These are phyloP conservation scores for Oreochromis grahami DNA, from an alignment of 2,797 vertebrate species.

Conservation along the genomic window DNA sequence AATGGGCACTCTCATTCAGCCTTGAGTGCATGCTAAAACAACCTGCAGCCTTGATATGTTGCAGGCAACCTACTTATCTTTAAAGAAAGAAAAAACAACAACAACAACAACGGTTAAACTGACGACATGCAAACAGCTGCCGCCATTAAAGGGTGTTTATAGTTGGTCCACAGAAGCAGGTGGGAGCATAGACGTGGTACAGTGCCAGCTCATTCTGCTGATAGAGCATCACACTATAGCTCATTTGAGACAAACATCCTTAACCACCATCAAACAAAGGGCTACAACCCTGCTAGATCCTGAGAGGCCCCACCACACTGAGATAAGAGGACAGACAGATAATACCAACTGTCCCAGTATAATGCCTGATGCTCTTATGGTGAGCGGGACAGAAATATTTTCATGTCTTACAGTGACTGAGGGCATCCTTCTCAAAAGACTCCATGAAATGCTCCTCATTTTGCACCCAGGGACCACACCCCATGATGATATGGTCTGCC, in stretches of 20 bases:
- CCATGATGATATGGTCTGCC: slow-evolving; percentile 44
- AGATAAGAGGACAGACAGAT: slow-evolving; percentile 28
- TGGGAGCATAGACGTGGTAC: slow-evolving; percentile 14
- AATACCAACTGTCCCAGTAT: not conserved
- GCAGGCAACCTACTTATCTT: slow-evolving; percentile 35
- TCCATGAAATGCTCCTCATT: slow-evolving; percentile 51
- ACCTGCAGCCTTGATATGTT: slow-evolving; percentile 50
- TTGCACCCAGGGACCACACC: slow-evolving; percentile 43
- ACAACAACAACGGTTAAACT: slow-evolving; percentile 49
- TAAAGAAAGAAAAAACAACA: slow-evolving; percentile 34
- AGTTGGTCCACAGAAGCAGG: slow-evolving; percentile 37
- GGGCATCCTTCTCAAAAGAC: slow-evolving; percentile 22
- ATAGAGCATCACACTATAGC: slow-evolving; percentile 14
- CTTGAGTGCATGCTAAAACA: slow-evolving; percentile 53
- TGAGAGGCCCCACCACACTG: slow-evolving; percentile 1
- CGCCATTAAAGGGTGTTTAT: slow-evolving; percentile 53
- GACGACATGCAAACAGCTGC: slow-evolving; percentile 51
- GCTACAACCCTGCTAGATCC: not conserved
- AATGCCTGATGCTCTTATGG: slow-evolving; percentile 4
- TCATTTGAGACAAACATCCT: slow-evolving; percentile 5
- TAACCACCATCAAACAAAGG: slow-evolving; percentile 25
- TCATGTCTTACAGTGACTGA: slow-evolving; percentile 27
- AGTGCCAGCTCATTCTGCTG: slow-evolving; percentile 25
- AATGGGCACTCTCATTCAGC: slow-evolving; percentile 54
- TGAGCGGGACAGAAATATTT: slow-evolving; percentile 14